Evolutionary conservation across 2,113 vertebrate genomes (phyloP), one percentile per base, ranked within the genome.

Genomic region (Tetraodon nigroviridis): DNA sequence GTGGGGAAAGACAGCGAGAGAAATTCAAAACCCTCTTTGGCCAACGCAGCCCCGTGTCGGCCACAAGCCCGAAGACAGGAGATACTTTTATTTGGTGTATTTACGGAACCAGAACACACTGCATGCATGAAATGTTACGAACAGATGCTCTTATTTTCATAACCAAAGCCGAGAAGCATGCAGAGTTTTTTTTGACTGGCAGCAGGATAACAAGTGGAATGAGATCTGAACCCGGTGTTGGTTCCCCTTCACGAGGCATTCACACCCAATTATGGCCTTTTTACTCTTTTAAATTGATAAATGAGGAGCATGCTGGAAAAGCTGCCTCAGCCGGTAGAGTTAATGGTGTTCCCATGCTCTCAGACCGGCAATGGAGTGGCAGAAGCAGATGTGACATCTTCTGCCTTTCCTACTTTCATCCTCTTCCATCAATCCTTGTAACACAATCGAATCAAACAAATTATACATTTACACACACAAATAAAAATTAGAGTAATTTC

Each of bases 351-450:
- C 81, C 83, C 86, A 86, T 85, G 83, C 80, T 85, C 83, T 63
- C 14, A 51, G 58, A 57, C 66, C 77, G 68, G 58, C 68, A 11
- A 58, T 81, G 86, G 88, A 90, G 70, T 80, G 79, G 76, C 83
- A 79, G 78, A 67, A 88, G 69, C 88, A 87, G 87, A 86, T 90
- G 87, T 84, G 80, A 88, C 67, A 81, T 84, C 78, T 79, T 50
- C 67, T 55, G 75, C 65, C 60, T 67, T 50, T 69, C 75, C 67
- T 73, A 67, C 70, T 49, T 50, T 75, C 59, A 58, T 49, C 56
- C 58, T 64, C 58, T 75, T 64, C 65, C 73, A 73, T 56, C 63
- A 58, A 29, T 56, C 40, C 78, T 84, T 71, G 79, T 82, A 78
- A 83, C 84, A 84, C 60, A 77, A 86, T 81, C 79, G 4, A 27